Evolutionary conservation across 2,888 invertebrate genomes (phyloP).

Genomic region (Linnaemya tessellans): DNA sequence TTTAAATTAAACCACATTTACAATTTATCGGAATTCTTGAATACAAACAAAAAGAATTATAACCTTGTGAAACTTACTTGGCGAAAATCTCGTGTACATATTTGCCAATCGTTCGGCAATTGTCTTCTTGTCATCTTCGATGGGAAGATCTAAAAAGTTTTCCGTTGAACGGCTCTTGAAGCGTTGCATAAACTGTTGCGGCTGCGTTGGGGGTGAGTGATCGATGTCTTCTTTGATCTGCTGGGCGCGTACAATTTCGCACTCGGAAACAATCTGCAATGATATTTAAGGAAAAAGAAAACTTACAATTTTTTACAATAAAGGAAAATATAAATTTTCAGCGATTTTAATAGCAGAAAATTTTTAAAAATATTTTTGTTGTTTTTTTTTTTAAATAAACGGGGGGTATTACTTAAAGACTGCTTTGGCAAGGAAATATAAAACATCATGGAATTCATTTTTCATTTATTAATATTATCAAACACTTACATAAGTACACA

Average conservation of each 20-base stretch:
- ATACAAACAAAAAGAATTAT: too few relatives aligned
- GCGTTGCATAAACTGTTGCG: conserved; percentile 77
- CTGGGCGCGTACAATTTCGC: conserved; percentile 80
- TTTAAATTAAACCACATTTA: too few relatives aligned
- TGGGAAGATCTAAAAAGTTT: conserved; percentile 79
- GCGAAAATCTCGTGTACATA: conserved; percentile 63
- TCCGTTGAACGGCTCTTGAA: conserved; percentile 82
- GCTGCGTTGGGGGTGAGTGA: conserved; percentile 73
- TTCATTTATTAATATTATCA: too few relatives aligned
- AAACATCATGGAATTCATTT: too few relatives aligned
- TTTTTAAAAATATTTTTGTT: too few relatives aligned
- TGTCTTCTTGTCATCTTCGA: conserved; percentile 81
- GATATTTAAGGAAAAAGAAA: conserved; percentile 28
- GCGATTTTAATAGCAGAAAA: too few relatives aligned
- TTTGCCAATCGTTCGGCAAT: conserved; percentile 79
- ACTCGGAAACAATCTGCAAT: conserved; percentile 81
- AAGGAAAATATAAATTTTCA: not conserved
- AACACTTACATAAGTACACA: too few relatives aligned
- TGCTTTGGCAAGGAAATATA: too few relatives aligned
- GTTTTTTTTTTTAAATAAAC: too few relatives aligned
- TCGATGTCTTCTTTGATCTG: conserved; percentile 79
- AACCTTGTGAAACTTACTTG: conserved; percentile 42
- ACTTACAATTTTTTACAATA: not conserved
- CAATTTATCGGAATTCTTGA: too few relatives aligned
- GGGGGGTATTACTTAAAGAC: too few relatives aligned